phyloP scores from a whole-genome alignment of 30 jellyfish, hydroid and myxozoan species.

The Morbakka virulenta region DNA sequence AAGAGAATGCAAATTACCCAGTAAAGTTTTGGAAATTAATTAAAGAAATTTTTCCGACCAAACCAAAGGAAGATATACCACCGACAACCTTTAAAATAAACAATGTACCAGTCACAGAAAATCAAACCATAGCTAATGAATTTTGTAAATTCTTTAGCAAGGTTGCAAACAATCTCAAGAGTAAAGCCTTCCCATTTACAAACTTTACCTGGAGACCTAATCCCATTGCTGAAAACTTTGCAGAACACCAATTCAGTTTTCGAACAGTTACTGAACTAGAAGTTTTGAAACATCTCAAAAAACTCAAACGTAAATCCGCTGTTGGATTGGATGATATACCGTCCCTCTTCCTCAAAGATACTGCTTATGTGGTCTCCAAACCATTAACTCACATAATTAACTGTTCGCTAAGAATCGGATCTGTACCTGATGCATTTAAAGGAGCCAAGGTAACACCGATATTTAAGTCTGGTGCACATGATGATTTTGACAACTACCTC shows the following conservation, averaged over 20 bases:
- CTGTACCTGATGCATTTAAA: conserved; percentile 45
- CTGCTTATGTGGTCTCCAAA: conserved; percentile 40
- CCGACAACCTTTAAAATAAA: conserved; percentile 17
- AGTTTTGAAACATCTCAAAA: conserved; percentile 14
- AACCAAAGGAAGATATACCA: not conserved
- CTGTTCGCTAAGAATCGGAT: conserved; percentile 32
- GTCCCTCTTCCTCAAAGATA: conserved; percentile 30
- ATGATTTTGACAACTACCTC: no score
- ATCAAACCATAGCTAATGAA: conserved; percentile 4
- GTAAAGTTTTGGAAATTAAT: conserved; percentile 20
- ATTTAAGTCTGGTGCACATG: conserved; percentile 42
- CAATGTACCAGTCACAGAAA: not conserved
- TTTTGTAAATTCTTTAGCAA: conserved; percentile 28
- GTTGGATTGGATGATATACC: conserved; percentile 43
- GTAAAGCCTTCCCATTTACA: conserved; percentile 13
- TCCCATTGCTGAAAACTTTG: not conserved
- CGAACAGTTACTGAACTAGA: conserved; percentile 4
- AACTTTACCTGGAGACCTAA: conserved; percentile 16
- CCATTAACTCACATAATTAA: conserved; percentile 47
- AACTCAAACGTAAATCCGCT: no score
- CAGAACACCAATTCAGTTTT: not conserved
- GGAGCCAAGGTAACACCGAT: conserved; percentile 50
- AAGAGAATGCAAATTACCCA: conserved; percentile 19
- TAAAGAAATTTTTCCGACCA: no score
- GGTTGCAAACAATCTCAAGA: conserved; percentile 24